Conservation (phyloP, 2,797 vertebrate genomes). For the Rhinogobio ventralis region DNA sequence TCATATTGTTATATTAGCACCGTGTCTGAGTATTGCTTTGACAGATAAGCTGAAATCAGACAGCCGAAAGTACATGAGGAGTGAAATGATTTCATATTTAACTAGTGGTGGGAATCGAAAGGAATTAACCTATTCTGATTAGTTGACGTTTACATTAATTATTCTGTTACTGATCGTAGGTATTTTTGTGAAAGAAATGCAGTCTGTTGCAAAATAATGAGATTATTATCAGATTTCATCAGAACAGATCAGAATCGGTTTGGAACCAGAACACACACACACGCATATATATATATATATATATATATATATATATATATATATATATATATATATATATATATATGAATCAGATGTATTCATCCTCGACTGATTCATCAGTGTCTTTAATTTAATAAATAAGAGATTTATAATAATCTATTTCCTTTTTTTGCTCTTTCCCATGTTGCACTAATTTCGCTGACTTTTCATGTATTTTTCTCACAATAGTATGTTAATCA, state of each 20-base stretch:
- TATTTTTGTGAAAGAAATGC: background rate
- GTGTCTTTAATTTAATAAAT: background rate
- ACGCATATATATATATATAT: background rate
- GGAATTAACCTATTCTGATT: background rate
- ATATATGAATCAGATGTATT: background rate
- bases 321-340: background rate
- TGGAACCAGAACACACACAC: too few relatives aligned
- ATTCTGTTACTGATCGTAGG: background rate
- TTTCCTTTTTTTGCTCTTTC: background rate
- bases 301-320: too few relatives aligned
- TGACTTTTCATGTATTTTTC: background rate
- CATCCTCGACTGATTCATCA: background rate
- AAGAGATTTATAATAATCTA: background rate
- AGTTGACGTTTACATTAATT: background rate
- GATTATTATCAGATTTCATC: conserved; percentile 1
- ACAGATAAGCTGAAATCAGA: conserved; percentile 4
- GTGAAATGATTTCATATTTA: background rate
- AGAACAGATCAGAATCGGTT: too few relatives aligned
- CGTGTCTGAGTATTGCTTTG: background rate
- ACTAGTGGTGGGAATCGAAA: background rate
- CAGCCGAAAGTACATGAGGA: background rate
- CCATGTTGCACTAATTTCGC: background rate
- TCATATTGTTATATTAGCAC: background rate
- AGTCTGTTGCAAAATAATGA: background rate
- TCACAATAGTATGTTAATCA: background rate